Percentiles rank a stretch among this genome's conserved stretches.
These are phyloP conservation scores for Mustela lutreola DNA, from an alignment of 2,113 vertebrate species.

Conservation along the genomic window DNA sequence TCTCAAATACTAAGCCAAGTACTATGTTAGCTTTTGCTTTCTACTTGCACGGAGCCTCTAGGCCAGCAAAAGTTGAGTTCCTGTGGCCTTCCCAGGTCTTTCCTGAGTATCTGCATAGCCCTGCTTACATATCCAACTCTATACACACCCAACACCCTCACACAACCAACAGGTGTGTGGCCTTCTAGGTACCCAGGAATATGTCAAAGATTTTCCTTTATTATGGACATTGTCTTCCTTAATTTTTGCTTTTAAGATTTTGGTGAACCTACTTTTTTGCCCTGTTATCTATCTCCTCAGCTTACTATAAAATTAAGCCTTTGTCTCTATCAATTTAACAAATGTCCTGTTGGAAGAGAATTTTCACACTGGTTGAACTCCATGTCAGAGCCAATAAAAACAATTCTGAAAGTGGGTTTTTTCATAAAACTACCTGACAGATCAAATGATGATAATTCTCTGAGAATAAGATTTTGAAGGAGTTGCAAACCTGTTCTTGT, in stretches of 20 bases:
- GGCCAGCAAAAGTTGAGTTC: not conserved
- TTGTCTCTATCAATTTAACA: not conserved
- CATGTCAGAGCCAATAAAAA: not conserved
- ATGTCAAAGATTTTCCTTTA: not conserved
- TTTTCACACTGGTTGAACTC: not conserved
- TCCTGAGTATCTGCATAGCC: not conserved
- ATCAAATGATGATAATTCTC: not conserved
- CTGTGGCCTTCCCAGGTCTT: not conserved
- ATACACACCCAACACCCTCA: not conserved
- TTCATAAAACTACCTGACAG: not conserved
- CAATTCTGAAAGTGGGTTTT: not conserved
- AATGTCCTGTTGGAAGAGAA: not conserved
- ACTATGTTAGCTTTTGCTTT: not conserved
- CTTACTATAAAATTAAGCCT: not conserved
- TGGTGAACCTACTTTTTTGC: not conserved
- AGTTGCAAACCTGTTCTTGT: not conserved
- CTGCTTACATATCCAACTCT: not conserved
- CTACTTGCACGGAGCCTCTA: not conserved
- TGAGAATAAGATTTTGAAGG: not conserved
- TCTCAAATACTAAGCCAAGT: not conserved
- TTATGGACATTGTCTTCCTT: not conserved
- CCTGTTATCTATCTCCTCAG: not conserved
- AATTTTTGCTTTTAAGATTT: not conserved
- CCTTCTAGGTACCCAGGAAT: not conserved
- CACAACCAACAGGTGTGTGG: too few species aligned